These are phyloP conservation scores for Carcharodon carcharias DNA, from an alignment of 2,797 vertebrate species.

Conservation along the genomic window DNA sequence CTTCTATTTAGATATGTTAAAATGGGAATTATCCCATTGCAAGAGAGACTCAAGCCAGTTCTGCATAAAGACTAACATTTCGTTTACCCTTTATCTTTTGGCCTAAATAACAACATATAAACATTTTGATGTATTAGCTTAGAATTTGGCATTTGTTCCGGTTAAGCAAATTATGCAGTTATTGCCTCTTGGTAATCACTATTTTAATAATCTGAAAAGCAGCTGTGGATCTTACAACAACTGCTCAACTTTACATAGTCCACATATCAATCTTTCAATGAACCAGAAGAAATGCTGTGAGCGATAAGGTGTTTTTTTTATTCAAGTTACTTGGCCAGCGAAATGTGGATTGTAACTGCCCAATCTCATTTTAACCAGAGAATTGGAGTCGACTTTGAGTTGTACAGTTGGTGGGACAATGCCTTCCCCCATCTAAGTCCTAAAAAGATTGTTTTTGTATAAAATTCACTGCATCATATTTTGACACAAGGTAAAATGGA, in stretches of 20 bases:
- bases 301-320: neutral
- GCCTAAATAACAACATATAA: neutral
- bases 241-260: neutral
- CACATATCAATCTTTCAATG: neutral
- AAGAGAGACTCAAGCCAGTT: neutral
- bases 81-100: neutral
- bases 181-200: neutral
- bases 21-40: neutral
- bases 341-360: neutral
- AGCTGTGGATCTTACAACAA: neutral
- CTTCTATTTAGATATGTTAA: neutral
- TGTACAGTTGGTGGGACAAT: neutral
- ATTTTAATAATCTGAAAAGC: neutral
- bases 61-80: neutral
- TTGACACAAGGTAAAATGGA: neutral
- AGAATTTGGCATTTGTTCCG: neutral
- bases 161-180: neutral
- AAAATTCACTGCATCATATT: neutral
- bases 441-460: neutral
- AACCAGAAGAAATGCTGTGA: neutral
- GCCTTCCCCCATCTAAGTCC: neutral
- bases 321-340: neutral
- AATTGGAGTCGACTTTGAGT: neutral
- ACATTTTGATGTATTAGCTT: neutral
- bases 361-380: neutral